phyloP scores from a whole-genome alignment of 2,888 invertebrate species.

The Drosophila kokeensis region DNA sequence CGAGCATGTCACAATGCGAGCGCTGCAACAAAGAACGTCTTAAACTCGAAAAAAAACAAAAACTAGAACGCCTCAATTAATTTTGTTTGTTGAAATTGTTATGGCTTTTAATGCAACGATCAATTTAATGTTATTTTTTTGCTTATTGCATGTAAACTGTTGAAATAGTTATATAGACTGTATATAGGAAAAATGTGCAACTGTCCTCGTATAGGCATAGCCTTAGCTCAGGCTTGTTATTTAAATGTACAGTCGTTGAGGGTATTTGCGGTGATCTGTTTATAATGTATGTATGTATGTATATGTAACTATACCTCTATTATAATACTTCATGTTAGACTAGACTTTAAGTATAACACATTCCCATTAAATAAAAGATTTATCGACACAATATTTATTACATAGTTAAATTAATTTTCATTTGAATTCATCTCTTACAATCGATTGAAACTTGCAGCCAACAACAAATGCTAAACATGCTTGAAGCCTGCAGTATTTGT shows the following conservation, averaged over 20 bases:
- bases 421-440: background rate
- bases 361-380: slow-evolving; percentile 54
- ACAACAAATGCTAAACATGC: background rate
- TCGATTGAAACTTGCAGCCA: background rate
- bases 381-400: slow-evolving; percentile 19
- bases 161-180: slow-evolving; percentile 42
- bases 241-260: slow-evolving; percentile 42
- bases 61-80: slow-evolving; percentile 11
- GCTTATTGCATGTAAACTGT: slow-evolving; percentile 15
- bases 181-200: slow-evolving; percentile 54
- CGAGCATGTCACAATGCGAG: slow-evolving; percentile 80
- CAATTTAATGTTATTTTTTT: slow-evolving; percentile 35
- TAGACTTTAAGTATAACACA: slow-evolving; percentile 46
- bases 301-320: slow-evolving; percentile 41
- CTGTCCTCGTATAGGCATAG: slow-evolving; percentile 41
- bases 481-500: background rate
- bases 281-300: slow-evolving; percentile 41
- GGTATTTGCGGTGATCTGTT: slow-evolving; percentile 26
- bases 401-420: background rate
- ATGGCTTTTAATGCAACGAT: slow-evolving; percentile 62
- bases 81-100: slow-evolving; percentile 38
- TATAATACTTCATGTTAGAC: slow-evolving; percentile 24
- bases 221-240: slow-evolving; percentile 32
- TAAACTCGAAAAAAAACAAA: slow-evolving; percentile 22
- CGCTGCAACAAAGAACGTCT: slow-evolving; percentile 68